These are phyloP conservation scores for Procambarus clarkii DNA, from an alignment of 1,140 invertebrate genomes.

Conservation along the genomic window DNA sequence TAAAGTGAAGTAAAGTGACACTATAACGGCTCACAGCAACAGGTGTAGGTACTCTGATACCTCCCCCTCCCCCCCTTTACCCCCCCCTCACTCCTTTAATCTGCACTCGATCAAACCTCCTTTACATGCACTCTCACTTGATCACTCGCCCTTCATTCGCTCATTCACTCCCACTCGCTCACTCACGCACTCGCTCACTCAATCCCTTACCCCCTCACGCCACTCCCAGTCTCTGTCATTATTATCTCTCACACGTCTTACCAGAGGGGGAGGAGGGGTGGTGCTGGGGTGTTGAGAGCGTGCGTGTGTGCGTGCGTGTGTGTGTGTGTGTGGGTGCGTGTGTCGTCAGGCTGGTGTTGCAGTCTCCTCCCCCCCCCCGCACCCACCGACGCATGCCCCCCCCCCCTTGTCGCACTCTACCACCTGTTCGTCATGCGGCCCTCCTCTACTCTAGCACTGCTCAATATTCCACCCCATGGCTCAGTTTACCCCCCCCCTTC, in stretches of 20 bases:
- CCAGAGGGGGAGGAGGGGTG: no score
- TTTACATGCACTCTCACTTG: neutral
- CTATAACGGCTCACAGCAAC: no score
- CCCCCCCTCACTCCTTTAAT: neutral
- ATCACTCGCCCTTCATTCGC: neutral
- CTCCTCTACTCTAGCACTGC: neutral
- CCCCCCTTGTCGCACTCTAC: neutral
- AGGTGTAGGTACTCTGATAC: neutral
- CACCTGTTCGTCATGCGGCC: neutral
- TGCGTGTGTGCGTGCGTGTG: no score
- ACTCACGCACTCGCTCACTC: neutral
- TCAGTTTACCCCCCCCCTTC: neutral
- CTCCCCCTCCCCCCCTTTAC: neutral
- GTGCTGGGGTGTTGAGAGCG: neutral
- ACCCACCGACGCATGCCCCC: neutral
- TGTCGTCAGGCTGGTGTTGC: no score
- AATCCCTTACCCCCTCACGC: conserved; percentile 11
- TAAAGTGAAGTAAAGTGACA: no score
- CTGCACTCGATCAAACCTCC: neutral
- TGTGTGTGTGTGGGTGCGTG: no score
- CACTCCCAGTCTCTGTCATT: neutral
- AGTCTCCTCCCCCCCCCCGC: neutral
- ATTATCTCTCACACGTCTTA: no score
- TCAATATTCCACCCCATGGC: neutral
- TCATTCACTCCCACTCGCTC: neutral